A percentile compares a stretch with the other conserved stretches of the same genome.
Evolutionary conservation across 2,113 vertebrate genomes (phyloP).

Genomic region (Pithys albifrons): DNA sequence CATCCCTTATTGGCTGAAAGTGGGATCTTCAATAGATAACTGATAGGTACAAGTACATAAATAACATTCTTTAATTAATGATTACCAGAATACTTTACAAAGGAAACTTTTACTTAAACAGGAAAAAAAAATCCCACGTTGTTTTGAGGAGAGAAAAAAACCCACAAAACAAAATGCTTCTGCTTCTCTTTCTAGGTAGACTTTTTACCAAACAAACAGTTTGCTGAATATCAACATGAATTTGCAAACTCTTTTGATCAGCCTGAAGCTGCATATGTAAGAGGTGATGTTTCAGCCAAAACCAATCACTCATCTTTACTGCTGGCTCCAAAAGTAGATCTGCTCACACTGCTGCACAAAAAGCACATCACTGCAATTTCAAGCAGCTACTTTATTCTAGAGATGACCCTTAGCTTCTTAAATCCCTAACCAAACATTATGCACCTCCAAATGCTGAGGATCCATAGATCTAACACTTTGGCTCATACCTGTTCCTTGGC

Average conservation of each 20-base stretch:
- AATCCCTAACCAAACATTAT: constrained; percentile 6
- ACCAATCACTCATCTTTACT: background rate
- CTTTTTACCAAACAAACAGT: constrained; percentile 16
- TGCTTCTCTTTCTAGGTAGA: constrained; percentile 67
- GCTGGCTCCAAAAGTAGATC: constrained; percentile 27
- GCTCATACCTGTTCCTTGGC: background rate
- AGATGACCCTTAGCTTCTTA: background rate
- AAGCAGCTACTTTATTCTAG: background rate
- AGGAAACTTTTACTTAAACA: background rate
- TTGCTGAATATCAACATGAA: constrained; percentile 29
- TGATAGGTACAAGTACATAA: background rate
- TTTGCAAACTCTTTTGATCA: constrained; percentile 52
- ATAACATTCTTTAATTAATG: background rate
- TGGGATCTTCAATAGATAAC: background rate
- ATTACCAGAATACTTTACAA: background rate
- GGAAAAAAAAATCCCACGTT: background rate
- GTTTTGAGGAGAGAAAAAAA: background rate
- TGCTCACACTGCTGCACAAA: constrained; percentile 9
- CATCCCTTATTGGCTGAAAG: background rate
- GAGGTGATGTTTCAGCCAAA: constrained; percentile 58
- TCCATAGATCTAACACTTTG: constrained; percentile 10
- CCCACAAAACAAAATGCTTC: background rate
- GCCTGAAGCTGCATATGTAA: constrained; percentile 24
- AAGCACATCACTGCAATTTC: background rate
- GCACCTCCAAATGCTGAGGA: constrained; percentile 1